These are phyloP conservation scores for Muntiacus reevesi DNA, from an alignment of 2,113 vertebrate genomes.

Conservation along the genomic window DNA sequence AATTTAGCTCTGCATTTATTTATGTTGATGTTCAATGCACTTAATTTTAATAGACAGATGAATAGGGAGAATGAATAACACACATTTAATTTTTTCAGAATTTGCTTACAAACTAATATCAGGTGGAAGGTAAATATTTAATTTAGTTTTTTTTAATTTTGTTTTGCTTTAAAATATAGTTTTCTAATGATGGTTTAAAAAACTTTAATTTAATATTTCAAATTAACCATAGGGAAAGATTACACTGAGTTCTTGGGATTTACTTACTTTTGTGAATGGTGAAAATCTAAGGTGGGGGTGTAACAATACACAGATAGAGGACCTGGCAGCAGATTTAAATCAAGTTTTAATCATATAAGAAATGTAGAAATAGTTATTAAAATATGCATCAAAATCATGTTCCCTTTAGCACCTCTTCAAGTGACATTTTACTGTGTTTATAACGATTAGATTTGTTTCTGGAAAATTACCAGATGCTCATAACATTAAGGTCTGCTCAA, in stretches of 20 bases:
- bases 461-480: slow-evolving; percentile 67
- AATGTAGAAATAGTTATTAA: background rate
- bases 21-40: background rate
- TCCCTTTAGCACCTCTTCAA: slow-evolving; percentile 53
- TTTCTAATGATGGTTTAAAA: background rate
- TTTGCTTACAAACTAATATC: background rate
- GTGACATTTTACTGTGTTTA: slow-evolving; percentile 60
- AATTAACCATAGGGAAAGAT: background rate
- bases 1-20: background rate
- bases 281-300: background rate
- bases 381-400: background rate
- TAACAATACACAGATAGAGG: background rate
- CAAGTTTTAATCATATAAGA: background rate
- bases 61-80: background rate
- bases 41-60: background rate
- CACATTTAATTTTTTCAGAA: background rate
- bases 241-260: background rate
- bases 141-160: background rate
- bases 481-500: slow-evolving; percentile 67
- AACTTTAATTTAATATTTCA: background rate
- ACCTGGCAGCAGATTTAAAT: background rate
- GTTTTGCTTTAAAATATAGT: background rate
- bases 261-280: background rate
- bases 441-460: slow-evolving; percentile 66
- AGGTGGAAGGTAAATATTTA: background rate